Base-by-base conservation (phyloP, 2,113 vertebrate species). In the Isichthys henryi region DNA sequence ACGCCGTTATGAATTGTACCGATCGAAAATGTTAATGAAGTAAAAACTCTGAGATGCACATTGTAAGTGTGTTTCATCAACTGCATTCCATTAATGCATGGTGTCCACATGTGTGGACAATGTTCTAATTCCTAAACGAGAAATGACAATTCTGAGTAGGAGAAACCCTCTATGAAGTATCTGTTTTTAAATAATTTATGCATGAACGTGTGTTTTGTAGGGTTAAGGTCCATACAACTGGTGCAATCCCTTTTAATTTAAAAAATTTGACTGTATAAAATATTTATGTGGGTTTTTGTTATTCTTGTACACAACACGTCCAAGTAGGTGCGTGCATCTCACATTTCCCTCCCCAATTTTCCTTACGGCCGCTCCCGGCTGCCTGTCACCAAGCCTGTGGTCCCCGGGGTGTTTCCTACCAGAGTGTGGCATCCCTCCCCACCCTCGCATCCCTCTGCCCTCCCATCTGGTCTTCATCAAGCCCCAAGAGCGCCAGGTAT, bases 401-500 rank as follows among this genome's bases (percentile, higher is more conserved):
- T 53, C 46, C 49, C 27, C 0, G 27, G 46, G 86, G 52, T 87
- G 52, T 35, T 58, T 13, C 27, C 13, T 52, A 35, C 23, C 86
- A 39, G 27, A 19, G 1, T 21, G 15, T 19, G 27, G 46, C 35
- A 21, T 43, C 35, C 31, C 50, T 39, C 50, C 27, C 19, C 31
- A 56, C n/a, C n/a, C 17, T 49, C 23, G 23, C 23, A 50, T 52
- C 27, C 46, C 48, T 7, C 13, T 17, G 49, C 7, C 27, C 31
- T 43, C 49, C 86, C 83, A 87, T 87, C 86, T 87, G 86, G 27
- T 87, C 49, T 53, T 21, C 50, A 87, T 87, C 50, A 87, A 17
- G 49, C 86, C 27, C 10, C 31, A 31, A 87, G 86, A 53, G 5
- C 8, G 11, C n/a, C 49, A 87, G 31, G 49, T 52, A 87, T 39